Base-by-base conservation (phyloP, 2,113 vertebrate genomes). In the Rhipidura dahli region DNA sequence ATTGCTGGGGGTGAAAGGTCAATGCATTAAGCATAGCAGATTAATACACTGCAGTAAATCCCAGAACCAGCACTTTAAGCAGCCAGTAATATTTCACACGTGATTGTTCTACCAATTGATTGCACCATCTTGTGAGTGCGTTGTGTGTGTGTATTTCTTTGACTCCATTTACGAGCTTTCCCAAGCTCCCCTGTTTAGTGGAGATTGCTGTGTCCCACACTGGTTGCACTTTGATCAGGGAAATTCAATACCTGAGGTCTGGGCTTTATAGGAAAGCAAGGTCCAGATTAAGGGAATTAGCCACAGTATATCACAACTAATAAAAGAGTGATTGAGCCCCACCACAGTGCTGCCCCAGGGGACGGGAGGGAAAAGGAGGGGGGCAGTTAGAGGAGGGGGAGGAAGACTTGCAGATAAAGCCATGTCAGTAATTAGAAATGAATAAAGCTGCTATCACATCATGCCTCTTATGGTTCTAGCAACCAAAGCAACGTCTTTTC, bases 251-350 rank as follows among this genome's bases (percentile, higher is more conserved):
- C 96, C 95, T 95, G 93, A 97, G 97, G 98, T 97, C 98, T 98
- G 98, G 96, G 87, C 97, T 98, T 98, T 98, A 98, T 96, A 93
- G 94, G 90, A 96, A 96, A 96, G 95, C 96, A 97, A 96, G 94
- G 97, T 97, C 97, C 97, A 98, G 97, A 98, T 98, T 98, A 98
- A 97, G 98, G 96, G 97, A 98, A 97, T 98, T 98, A 98, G 97
- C 97, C 97, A 97, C 97, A 96, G 97, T 95, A 96, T 97, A 96
- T 98, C 98, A 96, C 97, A 97, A 97, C 96, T 95, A 94, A 97
- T 98, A 98, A 98, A 98, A 94, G 3, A 68, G 93, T 88, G 96
- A 96, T 96, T 84, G 93, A 70, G 97, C 96, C 97, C 97, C 97
- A 98, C 98, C 91, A 5, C 97, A 97, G 97, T 31, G 85, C 70